These are phyloP conservation scores for Hylaeus volcanicus DNA, from an alignment of 1,140 invertebrate species.

Conservation along the genomic window DNA sequence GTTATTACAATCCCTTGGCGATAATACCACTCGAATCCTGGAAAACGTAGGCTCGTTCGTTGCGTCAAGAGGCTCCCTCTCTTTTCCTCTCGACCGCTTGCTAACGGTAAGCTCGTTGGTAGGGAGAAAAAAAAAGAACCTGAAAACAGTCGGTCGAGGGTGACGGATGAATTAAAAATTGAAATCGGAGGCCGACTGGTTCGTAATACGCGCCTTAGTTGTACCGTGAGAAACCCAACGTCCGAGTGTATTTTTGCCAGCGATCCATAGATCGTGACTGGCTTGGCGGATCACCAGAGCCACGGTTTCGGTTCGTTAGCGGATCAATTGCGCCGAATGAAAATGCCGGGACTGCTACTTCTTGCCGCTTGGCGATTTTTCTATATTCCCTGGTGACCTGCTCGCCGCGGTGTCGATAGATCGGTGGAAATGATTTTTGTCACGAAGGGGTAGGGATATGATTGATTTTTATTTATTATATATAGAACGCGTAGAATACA, in stretches of 20 bases:
- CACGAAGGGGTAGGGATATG: too few relatives aligned
- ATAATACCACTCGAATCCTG: constrained; percentile 11
- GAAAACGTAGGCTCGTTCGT: constrained; percentile 24
- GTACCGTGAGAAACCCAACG: constrained; percentile 64
- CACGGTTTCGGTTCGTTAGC: constrained; percentile 51
- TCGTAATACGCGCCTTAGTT: constrained; percentile 45
- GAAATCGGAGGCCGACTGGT: constrained; percentile 51
- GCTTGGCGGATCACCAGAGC: not conserved
- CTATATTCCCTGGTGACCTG: not conserved
- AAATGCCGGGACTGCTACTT: constrained; percentile 9
- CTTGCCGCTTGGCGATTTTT: constrained; percentile 14
- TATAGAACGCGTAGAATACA: too few relatives aligned
- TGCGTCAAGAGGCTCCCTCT: not conserved
- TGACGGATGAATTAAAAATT: constrained; percentile 56
- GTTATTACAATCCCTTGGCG: constrained; percentile 7
- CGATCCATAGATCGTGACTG: constrained; percentile 52
- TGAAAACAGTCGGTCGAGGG: not conserved
- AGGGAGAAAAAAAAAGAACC: not conserved
- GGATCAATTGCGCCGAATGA: constrained; percentile 48
- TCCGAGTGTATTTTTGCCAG: constrained; percentile 49
- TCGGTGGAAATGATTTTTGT: not conserved
- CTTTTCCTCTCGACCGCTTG: too few relatives aligned
- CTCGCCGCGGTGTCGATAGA: not conserved
- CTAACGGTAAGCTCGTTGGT: constrained; percentile 25
- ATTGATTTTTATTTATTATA: too few relatives aligned